phyloP scores from a whole-genome alignment of 2,797 vertebrate species.

The Podarcis lilfordi region DNA sequence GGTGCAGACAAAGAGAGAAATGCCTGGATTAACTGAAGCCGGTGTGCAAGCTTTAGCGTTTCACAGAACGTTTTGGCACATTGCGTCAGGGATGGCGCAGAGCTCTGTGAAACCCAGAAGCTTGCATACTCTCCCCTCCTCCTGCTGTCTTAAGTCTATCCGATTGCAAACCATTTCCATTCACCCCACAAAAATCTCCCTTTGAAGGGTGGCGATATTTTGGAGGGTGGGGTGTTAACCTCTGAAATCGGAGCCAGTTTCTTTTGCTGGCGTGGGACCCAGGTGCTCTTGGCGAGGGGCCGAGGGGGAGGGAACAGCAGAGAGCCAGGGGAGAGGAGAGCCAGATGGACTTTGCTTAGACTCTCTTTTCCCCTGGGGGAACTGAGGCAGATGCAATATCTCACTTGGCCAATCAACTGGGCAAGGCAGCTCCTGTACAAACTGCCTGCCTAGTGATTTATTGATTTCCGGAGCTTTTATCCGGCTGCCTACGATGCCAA shows the following conservation, averaged over 20 bases:
- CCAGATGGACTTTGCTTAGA: neutral
- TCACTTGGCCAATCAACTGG: neutral
- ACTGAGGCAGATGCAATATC: neutral
- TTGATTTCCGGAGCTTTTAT: constrained; percentile 2
- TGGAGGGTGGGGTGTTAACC: no score
- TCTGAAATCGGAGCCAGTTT: neutral
- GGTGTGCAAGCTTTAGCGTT: neutral
- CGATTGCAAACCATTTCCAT: no score
- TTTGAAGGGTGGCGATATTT: neutral
- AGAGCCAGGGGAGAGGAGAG: neutral
- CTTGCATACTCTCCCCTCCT: no score
- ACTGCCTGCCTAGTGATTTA: neutral
- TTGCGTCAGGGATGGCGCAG: neutral
- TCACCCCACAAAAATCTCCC: neutral
- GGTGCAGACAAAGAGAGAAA: neutral
- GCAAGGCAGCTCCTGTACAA: neutral
- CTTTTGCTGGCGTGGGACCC: neutral
- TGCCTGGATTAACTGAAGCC: no score
- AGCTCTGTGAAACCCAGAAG: neutral
- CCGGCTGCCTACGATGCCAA: neutral
- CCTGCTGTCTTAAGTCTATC: neutral
- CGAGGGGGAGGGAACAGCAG: neutral
- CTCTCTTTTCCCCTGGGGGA: neutral
- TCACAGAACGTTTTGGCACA: neutral
- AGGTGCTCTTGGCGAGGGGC: neutral